Conservation (phyloP, 2,888 invertebrate species). For the Luffia ferchaultella region DNA sequence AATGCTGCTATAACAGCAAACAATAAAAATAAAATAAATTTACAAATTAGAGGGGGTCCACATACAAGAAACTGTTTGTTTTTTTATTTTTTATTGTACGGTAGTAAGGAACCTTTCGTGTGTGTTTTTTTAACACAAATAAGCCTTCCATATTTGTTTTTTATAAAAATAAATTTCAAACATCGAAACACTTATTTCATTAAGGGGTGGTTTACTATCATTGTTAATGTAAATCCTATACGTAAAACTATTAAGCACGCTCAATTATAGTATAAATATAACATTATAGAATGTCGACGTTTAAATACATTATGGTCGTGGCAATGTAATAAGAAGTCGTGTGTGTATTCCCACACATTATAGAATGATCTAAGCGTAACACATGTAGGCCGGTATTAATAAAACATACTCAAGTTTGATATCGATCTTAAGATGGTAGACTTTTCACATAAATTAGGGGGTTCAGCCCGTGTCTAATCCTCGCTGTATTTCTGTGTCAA, state of each 20-base stretch:
- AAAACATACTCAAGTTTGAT: not conserved
- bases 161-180: not conserved
- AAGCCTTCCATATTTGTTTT: not conserved
- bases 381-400: not conserved
- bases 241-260: not conserved
- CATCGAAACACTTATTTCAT: not conserved
- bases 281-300: not conserved
- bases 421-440: no score
- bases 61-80: no score
- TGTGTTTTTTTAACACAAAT: no score
- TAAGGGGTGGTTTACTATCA: not conserved
- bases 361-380: not conserved
- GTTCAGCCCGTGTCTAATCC: no score
- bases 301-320: not conserved
- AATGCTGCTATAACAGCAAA: no score
- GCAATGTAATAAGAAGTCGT: not conserved
- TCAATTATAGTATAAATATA: not conserved
- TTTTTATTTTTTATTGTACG: no score
- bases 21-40: no score
- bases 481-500: no score
- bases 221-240: not conserved
- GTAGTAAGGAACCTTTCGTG: no score
- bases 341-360: not conserved
- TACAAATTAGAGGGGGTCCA: no score
- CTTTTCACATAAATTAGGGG: no score